These are phyloP conservation scores for Pluvialis apricaria DNA, from an alignment of 2,113 vertebrate genomes.

Conservation along the genomic window DNA sequence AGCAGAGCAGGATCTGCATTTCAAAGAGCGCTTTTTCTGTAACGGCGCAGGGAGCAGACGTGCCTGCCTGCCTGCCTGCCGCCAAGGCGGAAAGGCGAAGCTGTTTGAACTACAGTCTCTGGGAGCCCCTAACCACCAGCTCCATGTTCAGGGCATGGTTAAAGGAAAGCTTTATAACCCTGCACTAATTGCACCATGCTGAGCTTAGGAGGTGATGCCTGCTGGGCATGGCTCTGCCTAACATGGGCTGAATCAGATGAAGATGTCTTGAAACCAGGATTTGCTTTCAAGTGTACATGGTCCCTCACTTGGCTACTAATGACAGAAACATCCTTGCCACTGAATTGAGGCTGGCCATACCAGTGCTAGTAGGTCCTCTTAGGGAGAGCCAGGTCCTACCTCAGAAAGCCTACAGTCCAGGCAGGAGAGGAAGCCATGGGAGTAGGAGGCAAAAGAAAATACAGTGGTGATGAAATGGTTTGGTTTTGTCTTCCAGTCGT, in stretches of 20 bases:
- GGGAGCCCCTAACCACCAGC: neutral
- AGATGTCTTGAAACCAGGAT: neutral
- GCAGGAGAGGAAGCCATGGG: neutral
- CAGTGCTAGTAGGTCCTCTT: neutral
- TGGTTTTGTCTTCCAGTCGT: neutral
- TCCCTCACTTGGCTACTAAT: neutral
- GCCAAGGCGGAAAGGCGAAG: neutral
- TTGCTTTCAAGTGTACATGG: neutral
- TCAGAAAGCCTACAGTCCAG: neutral
- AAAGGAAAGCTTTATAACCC: neutral
- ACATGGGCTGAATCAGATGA: neutral
- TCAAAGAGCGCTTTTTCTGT: constrained; percentile 10
- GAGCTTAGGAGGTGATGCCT: neutral
- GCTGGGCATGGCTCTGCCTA: neutral
- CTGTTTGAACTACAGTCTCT: neutral
- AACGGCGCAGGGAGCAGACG: neutral
- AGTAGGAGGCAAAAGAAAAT: neutral
- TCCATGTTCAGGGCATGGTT: neutral
- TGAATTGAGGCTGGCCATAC: neutral
- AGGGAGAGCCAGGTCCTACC: neutral
- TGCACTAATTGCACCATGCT: neutral
- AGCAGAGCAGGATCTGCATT: constrained; percentile 15
- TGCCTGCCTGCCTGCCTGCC: constrained; percentile 3
- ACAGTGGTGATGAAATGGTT: neutral
- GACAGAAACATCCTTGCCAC: neutral